Conservation (phyloP, 2,113 vertebrate species). For the Pica pica region DNA sequence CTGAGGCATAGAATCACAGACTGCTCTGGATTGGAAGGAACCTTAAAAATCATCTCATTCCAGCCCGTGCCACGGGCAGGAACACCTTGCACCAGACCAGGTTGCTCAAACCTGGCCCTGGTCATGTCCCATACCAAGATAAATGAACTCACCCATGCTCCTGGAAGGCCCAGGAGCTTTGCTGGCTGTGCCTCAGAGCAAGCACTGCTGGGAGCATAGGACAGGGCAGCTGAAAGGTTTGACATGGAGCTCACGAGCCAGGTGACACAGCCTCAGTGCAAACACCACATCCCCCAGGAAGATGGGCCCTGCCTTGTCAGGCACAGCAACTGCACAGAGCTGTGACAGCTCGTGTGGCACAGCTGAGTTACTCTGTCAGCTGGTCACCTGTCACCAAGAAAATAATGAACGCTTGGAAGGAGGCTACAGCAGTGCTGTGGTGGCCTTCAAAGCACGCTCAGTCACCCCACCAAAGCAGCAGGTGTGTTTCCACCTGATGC, state of each 20-base stretch:
- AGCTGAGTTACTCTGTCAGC: background rate
- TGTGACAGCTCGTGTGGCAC: background rate
- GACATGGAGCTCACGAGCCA: background rate
- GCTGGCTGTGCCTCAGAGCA: background rate
- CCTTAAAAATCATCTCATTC: background rate
- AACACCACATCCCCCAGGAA: background rate
- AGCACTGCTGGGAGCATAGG: background rate
- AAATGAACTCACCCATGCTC: accelerated
- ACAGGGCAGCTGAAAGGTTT: background rate
- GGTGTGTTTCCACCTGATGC: background rate
- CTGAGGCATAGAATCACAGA: background rate
- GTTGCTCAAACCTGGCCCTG: background rate
- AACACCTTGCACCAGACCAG: background rate
- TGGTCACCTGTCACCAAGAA: background rate
- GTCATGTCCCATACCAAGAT: background rate
- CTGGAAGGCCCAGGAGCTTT: background rate
- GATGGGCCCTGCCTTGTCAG: background rate
- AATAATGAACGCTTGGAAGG: background rate
- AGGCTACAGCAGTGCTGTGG: background rate
- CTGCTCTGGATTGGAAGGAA: background rate
- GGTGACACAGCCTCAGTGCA: background rate
- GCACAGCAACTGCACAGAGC: background rate
- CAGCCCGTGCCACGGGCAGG: background rate
- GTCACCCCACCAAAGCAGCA: background rate
- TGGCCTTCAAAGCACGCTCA: accelerated